Evolutionary conservation across 2,113 vertebrate species (phyloP).

Genomic region (Echinops telfairi): DNA sequence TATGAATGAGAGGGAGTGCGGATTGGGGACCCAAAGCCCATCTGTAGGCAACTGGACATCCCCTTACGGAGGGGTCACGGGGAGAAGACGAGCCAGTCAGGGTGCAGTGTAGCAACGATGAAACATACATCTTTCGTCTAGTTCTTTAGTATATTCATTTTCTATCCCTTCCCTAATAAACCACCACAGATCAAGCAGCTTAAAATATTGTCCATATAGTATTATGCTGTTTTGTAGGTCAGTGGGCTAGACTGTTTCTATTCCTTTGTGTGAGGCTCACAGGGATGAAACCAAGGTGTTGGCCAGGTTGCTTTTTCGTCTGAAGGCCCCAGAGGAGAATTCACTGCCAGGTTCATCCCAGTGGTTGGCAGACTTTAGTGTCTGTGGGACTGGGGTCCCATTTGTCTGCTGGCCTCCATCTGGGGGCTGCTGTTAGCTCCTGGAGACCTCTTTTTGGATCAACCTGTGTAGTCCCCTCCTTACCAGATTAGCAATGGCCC

Average conservation of each 20-base stretch:
- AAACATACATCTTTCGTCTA: too few species aligned
- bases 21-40: too few species aligned
- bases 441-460: neutral
- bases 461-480: neutral
- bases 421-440: neutral
- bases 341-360: neutral
- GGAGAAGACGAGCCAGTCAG: too few species aligned
- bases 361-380: neutral
- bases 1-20: too few species aligned
- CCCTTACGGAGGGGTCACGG: too few species aligned
- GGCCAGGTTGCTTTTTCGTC: neutral
- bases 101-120: too few species aligned
- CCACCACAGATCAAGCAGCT: neutral
- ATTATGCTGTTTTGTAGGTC: neutral
- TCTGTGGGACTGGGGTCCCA: neutral
- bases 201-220: neutral
- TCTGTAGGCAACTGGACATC: too few species aligned
- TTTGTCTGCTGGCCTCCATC: neutral
- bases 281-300: neutral
- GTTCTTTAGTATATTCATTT: neutral
- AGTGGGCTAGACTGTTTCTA: neutral
- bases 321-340: neutral
- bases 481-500: neutral
- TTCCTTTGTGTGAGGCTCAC: conserved; percentile 1
- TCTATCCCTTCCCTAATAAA: neutral